phyloP scores from a whole-genome alignment of 2,797 vertebrate genomes.

The Psittacula derbiana region DNA sequence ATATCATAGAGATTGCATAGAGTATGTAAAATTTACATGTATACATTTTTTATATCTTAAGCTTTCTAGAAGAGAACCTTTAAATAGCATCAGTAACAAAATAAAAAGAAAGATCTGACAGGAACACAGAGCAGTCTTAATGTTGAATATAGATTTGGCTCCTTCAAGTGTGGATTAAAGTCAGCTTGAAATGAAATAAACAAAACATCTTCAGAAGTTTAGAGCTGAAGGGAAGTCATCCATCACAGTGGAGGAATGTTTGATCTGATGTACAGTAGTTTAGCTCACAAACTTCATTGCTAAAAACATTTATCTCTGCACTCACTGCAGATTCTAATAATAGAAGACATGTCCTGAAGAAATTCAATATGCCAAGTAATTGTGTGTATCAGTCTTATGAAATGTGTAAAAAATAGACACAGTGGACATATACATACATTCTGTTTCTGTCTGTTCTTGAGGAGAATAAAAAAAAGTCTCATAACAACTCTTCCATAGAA shows the following conservation, averaged over 20 bases:
- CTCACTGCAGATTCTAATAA: slow-evolving; percentile 58
- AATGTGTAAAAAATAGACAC: slow-evolving; percentile 35
- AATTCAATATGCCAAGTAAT: slow-evolving; percentile 51
- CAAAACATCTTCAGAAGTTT: slow-evolving; percentile 52
- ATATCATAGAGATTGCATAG: background rate
- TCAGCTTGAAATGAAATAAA: slow-evolving; percentile 62
- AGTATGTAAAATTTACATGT: background rate
- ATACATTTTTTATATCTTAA: slow-evolving; percentile 4
- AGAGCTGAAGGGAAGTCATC: slow-evolving; percentile 60
- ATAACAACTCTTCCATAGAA: background rate
- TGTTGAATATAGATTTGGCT: slow-evolving; percentile 45
- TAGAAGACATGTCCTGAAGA: slow-evolving; percentile 36
- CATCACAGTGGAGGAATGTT: slow-evolving; percentile 42
- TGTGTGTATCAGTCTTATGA: slow-evolving; percentile 25
- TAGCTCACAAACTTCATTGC: slow-evolving; percentile 43
- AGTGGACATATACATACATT: background rate
- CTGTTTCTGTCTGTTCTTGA: background rate
- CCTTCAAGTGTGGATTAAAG: slow-evolving; percentile 45
- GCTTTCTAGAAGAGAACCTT: slow-evolving; percentile 1
- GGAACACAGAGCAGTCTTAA: slow-evolving; percentile 9
- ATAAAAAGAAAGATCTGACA: slow-evolving; percentile 46
- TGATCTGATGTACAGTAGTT: slow-evolving; percentile 56
- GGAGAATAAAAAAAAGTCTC: background rate
- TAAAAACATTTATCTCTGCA: slow-evolving; percentile 44
- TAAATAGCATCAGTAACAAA: slow-evolving; percentile 32